These are phyloP conservation scores for Dermolepida albohirtum DNA, from an alignment of 2,888 invertebrate species.

Conservation along the genomic window DNA sequence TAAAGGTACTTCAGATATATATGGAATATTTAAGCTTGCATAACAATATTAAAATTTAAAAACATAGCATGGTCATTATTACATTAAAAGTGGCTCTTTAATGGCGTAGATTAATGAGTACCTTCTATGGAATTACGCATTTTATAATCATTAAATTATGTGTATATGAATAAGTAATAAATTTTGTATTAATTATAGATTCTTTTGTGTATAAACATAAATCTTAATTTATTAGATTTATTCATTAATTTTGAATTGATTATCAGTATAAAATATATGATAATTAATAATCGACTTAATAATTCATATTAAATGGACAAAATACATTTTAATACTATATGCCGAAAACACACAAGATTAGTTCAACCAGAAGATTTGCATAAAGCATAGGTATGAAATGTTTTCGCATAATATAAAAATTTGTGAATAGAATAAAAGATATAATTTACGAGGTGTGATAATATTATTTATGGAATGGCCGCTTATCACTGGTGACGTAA, in stretches of 20 bases:
- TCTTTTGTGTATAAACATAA: background rate
- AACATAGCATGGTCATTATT: background rate
- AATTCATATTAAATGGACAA: no score
- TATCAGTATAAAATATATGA: background rate
- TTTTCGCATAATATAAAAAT: no score
- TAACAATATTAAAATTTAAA: slow-evolving; percentile 1
- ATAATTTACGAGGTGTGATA: no score
- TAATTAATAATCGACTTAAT: background rate
- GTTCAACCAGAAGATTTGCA: no score
- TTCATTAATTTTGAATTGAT: background rate
- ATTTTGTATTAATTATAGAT: slow-evolving; percentile 27
- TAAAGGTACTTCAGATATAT: slow-evolving; percentile 9
- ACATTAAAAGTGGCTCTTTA: slow-evolving; percentile 9
- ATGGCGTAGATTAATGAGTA: slow-evolving; percentile 1
- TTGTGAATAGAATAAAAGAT: no score
- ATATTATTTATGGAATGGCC: no score
- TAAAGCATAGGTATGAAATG: no score
- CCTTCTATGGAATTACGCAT: slow-evolving; percentile 4
- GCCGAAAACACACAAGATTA: no score
- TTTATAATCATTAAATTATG: slow-evolving; percentile 4
- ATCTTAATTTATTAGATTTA: slow-evolving; percentile 4
- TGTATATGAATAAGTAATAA: slow-evolving; percentile 10
- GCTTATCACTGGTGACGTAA: no score
- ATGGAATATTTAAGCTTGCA: slow-evolving; percentile 2
- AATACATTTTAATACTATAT: no score